Percentiles rank a stretch among this genome's conserved stretches.
Conservation (phyloP, 2,797 vertebrate species). For the Parambassis ranga region DNA sequence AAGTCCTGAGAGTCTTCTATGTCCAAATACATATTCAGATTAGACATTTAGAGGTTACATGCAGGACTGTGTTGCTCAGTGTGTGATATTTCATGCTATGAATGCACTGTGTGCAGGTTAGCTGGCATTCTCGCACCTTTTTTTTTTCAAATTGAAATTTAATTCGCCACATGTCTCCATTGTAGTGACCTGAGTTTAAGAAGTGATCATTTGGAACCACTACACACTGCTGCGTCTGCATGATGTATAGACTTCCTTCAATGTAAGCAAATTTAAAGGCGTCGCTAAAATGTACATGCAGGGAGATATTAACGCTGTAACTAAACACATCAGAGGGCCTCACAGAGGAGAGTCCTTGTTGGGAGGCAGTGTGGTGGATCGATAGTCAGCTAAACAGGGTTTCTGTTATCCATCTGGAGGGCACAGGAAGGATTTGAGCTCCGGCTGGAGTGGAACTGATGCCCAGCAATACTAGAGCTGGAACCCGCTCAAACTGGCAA, state of each 20-base stretch:
- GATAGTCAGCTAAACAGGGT: conserved; percentile 44
- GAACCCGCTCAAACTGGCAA: conserved; percentile 68
- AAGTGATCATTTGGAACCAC: neutral
- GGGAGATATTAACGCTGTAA: neutral
- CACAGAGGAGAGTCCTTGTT: conserved; percentile 11
- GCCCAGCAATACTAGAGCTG: conserved; percentile 64
- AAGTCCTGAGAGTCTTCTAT: too few relatives aligned
- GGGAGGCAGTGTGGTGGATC: conserved; percentile 38
- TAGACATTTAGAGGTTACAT: neutral
- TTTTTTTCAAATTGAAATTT: too few relatives aligned
- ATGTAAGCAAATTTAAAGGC: neutral
- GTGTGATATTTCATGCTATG: too few relatives aligned
- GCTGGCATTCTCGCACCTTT: too few relatives aligned
- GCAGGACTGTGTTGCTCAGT: too few relatives aligned
- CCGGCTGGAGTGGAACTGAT: conserved; percentile 57
- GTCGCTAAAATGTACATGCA: neutral
- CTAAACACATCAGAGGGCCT: neutral
- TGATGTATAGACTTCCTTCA: neutral
- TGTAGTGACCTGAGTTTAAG: too few relatives aligned
- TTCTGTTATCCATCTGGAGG: conserved; percentile 68
- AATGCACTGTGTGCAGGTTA: too few relatives aligned
- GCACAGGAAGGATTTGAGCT: conserved; percentile 65
- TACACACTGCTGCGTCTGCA: neutral
- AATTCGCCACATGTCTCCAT: too few relatives aligned
- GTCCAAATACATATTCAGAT: conserved; percentile 2